These are phyloP conservation scores for Pelusios castaneus DNA, from an alignment of 2,113 vertebrate genomes.

Conservation along the genomic window DNA sequence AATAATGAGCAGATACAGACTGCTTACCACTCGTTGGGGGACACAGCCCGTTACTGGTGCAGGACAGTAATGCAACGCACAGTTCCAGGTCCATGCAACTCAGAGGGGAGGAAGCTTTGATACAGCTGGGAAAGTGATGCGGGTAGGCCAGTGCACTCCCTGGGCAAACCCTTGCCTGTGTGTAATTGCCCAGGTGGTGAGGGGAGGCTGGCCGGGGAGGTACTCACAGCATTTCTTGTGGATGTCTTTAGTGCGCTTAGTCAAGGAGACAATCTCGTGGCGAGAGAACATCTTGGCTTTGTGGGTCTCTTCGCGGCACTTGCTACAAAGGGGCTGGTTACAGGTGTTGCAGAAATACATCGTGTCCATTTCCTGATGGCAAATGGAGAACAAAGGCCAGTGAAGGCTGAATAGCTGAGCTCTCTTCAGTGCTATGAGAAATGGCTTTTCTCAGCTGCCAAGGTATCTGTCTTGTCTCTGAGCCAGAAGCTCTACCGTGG, in stretches of 20 bases:
- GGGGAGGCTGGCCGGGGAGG: rapidly evolving
- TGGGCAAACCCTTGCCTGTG: neutral
- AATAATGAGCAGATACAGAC: neutral
- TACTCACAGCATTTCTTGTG: slow-evolving; percentile 92
- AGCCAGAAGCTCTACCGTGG: neutral
- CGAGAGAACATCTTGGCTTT: slow-evolving; percentile 90
- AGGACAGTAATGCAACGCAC: neutral
- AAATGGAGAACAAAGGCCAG: neutral
- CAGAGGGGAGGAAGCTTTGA: neutral
- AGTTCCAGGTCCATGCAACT: neutral
- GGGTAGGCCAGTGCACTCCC: neutral
- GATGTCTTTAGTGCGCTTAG: slow-evolving; percentile 90
- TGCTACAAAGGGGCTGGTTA: slow-evolving; percentile 89
- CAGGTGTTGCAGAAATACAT: slow-evolving; percentile 96
- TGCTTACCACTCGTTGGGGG: no score
- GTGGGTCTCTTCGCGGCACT: slow-evolving; percentile 91
- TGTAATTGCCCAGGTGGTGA: rapidly evolving
- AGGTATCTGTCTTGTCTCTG: neutral
- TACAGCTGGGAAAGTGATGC: neutral
- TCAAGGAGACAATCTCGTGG: slow-evolving; percentile 92
- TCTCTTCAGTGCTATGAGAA: no score
- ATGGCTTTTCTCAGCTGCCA: neutral
- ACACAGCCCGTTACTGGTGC: neutral
- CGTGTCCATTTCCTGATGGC: slow-evolving; percentile 82
- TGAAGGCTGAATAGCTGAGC: neutral